Percentiles rank a stretch among this genome's conserved stretches.
Evolutionary conservation across 2,888 invertebrate species (phyloP).

Genomic region (Alcis repandata): DNA sequence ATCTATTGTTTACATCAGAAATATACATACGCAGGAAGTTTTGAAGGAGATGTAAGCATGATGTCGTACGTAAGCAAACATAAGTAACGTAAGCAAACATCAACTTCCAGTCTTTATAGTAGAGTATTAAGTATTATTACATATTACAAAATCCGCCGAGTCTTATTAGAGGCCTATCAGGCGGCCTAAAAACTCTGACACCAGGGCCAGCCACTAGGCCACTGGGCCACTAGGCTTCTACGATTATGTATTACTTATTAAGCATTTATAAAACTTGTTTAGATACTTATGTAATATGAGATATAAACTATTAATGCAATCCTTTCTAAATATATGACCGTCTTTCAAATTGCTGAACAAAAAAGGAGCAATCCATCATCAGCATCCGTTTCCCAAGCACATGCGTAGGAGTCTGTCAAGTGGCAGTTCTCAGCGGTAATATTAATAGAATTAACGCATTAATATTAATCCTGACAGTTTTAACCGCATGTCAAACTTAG

Average conservation of each 20-base stretch:
- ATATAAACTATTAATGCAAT: neutral
- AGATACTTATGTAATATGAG: neutral
- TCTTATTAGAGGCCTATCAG: too few species aligned
- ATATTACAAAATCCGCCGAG: too few species aligned
- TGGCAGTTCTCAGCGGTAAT: conserved; percentile 57
- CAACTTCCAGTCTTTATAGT: too few species aligned
- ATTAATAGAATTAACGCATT: conserved; percentile 53
- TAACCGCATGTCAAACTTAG: conserved; percentile 24
- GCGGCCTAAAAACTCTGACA: too few species aligned
- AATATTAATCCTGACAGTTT: conserved; percentile 40
- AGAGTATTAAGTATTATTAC: too few species aligned
- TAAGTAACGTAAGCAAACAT: too few species aligned
- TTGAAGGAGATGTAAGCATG: too few species aligned
- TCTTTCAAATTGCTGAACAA: conserved; percentile 34
- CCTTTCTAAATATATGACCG: neutral
- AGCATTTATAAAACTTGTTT: too few species aligned
- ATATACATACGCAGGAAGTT: neutral
- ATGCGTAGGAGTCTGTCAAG: conserved; percentile 67
- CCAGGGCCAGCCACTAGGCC: too few species aligned
- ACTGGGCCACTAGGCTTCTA: too few species aligned
- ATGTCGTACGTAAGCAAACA: too few species aligned
- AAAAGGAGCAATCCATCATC: conserved; percentile 58
- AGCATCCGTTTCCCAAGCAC: conserved; percentile 55
- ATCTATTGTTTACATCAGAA: neutral
- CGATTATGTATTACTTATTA: too few species aligned